Base-by-base conservation (phyloP, 2,113 vertebrate genomes). In the Thomomys bottae region DNA sequence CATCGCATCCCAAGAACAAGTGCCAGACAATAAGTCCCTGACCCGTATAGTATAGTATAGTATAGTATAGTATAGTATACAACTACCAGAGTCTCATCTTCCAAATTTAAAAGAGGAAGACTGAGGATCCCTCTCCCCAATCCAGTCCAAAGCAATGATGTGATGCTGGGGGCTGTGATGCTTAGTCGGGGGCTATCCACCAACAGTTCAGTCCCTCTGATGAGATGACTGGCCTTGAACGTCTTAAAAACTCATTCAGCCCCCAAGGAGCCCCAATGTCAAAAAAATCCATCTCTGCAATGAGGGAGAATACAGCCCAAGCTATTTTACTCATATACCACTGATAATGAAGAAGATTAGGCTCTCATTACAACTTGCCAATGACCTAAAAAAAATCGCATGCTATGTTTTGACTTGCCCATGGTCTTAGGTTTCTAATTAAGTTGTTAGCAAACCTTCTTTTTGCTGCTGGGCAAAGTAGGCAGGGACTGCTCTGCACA, bases 401-500 rank as follows among this genome's bases (percentile, higher is more conserved):
- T 12, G 42, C 15, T 8, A 5, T 23, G 23, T 45, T 88, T 81
- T 68, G 67, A 81, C 23, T 82, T n/a, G 21, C 1, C 2, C 8
- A 4, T 30, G 2, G 32, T 32, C 70, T 87, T 59, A 12, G 36
- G 2, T 93, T 84, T 89, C 73, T 68, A 87, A 45, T 63, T 75
- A 66, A 54, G 10, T n/a, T 38, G 77, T 84, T 91, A 73, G 92
- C 84, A 76, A 6, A 95, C 92, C 92, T 94, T 95, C 78, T 70
- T 90, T 80, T 11, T 63, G 63, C 66, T 94, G 85, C 26, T 68
- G 84, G 18, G 95, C 94, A 87, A 95, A 93, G 73, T 96, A 96
- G 11, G 94, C 75, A 68, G 96, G 95, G 6, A 95, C 78, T 0
- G 87, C 91, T 90, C 77, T 85, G 79, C 96, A 97, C n/a, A 95